Base-by-base conservation (phyloP, 1,140 invertebrate species). In the Drosophila nikananu region DNA sequence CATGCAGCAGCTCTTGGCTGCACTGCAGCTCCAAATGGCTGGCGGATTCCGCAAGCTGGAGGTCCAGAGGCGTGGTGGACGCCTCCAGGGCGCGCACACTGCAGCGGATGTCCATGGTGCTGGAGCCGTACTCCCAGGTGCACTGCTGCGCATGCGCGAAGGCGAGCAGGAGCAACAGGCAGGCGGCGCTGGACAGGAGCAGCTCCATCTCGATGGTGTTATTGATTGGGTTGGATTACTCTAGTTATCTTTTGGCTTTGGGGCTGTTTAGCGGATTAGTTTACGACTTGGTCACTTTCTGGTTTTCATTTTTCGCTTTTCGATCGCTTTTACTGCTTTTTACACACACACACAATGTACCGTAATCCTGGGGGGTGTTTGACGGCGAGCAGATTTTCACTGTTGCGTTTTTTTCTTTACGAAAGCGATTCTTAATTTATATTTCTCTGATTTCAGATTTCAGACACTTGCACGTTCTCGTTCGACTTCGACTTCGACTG, bases 1-100 rank as follows among this genome's bases (percentile, higher is more conserved):
- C 96, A 72, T 95, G 94, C 32, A 95, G 94, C 58, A 95, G 92
- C 46, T 95, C 94, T 62, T 95, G 94, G 76, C 94, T 95, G 93
- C 97, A 97, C 32, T 95, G 94, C 42, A 97, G 93, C 37, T 94
- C 94, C 39, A 97, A 92, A 55, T 95, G 95, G 59, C 95, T 94
- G 17, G 96, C 96, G 49, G 95, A 94, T 67, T 96, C 95, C 66
- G 95, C 92, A 86, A 95, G 94, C 59, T 93, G 92, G 77, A 96
- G 93, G 90, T 94, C 94, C 77, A 93, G 83, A n/a, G 93, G 92
- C 44, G 93, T 86, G 59, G 87, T 81, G 90, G 41, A 89, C 62
- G 93, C 81, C 71, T 94, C 94, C 86, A 95, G 82, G 59, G 93
- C 93, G 66, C 94, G 93, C 65, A 95, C 93, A 62, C 94, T 94